Conservation (phyloP, 2,888 invertebrate genomes). For the Harpalus rubripes region DNA sequence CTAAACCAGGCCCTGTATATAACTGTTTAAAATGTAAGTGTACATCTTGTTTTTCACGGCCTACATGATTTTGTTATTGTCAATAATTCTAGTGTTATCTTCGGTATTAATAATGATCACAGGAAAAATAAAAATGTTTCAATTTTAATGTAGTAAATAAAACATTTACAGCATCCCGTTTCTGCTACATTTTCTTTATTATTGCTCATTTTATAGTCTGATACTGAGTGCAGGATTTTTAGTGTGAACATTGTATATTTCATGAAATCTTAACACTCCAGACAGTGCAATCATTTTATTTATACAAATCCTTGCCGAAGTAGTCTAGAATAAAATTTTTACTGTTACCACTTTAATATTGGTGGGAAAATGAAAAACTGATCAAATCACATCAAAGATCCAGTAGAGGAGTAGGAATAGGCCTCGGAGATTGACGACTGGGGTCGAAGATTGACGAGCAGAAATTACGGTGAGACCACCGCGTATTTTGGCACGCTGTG, state of each 20-base stretch:
- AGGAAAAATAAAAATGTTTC: no score
- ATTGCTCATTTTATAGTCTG: background rate
- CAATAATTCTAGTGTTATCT: no score
- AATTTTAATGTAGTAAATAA: no score
- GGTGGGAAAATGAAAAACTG: conserved; percentile 27
- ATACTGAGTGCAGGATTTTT: background rate
- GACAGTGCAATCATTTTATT: background rate
- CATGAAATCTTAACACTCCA: background rate
- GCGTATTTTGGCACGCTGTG: conserved; percentile 43
- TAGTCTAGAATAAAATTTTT: background rate
- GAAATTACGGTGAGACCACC: conserved; percentile 30
- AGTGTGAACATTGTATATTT: background rate
- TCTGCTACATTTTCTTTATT: background rate
- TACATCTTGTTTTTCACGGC: no score
- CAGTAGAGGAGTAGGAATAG: background rate
- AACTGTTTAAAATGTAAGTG: no score
- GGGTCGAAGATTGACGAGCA: conserved; percentile 42
- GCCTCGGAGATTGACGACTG: conserved; percentile 35
- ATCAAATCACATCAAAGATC: conserved; percentile 12
- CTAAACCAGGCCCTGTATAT: no score
- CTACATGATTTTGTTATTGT: no score
- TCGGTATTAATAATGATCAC: no score
- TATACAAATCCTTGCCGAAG: background rate
- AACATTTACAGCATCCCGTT: background rate
- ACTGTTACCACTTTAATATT: background rate